Conservation (phyloP, 2,888 invertebrate species). For the Oscheius onirici region DNA sequence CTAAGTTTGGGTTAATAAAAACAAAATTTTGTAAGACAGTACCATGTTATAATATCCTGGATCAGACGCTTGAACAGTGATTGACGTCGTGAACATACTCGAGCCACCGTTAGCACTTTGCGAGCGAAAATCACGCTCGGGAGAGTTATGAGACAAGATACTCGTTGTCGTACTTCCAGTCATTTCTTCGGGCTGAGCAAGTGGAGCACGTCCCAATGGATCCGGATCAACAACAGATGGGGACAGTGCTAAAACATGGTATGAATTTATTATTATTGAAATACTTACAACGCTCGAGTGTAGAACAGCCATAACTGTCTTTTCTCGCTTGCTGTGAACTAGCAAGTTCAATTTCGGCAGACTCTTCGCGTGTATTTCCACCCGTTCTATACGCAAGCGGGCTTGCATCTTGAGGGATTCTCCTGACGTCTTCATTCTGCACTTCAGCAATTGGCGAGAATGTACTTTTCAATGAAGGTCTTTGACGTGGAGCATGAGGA, state of each 20-base stretch:
- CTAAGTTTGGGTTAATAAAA: background rate
- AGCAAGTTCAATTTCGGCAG: slow-evolving; percentile 40
- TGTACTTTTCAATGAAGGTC: background rate
- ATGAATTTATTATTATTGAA: background rate
- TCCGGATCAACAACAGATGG: slow-evolving; percentile 21
- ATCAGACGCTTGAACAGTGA: slow-evolving; percentile 10
- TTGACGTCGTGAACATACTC: slow-evolving; percentile 9
- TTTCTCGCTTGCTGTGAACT: slow-evolving; percentile 17
- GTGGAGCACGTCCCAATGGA: slow-evolving; percentile 52
- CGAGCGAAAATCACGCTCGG: slow-evolving; percentile 29
- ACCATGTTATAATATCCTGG: slow-evolving; percentile 5
- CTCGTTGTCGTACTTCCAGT: slow-evolving; percentile 47
- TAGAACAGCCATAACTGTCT: slow-evolving; percentile 50
- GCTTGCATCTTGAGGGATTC: background rate
- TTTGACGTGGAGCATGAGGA: slow-evolving; percentile 25
- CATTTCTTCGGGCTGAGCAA: slow-evolving; percentile 64
- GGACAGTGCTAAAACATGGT: slow-evolving; percentile 35
- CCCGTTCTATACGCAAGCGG: background rate
- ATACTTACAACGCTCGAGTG: slow-evolving; percentile 53
- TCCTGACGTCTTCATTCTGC: background rate
- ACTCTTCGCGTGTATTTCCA: slow-evolving; percentile 39
- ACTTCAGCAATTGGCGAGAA: slow-evolving; percentile 28
- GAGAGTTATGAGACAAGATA: slow-evolving; percentile 12
- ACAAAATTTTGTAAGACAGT: no score
- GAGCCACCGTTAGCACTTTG: slow-evolving; percentile 3